Base-by-base conservation (phyloP, 1,140 invertebrate genomes). In the Cydia strobilella region DNA sequence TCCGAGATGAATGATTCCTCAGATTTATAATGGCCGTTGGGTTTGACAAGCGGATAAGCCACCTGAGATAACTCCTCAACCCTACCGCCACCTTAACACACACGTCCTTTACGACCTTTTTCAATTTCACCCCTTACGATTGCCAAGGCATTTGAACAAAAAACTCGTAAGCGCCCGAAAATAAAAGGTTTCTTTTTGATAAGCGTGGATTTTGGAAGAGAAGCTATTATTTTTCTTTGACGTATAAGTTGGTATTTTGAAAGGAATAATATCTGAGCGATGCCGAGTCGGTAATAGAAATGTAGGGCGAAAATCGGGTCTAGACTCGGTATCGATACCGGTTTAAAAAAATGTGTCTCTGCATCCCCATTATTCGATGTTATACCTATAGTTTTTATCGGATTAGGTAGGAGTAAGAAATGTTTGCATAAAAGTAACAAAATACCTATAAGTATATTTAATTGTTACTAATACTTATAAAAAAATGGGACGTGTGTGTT, bases 221-320 rank as follows among this genome's bases (percentile, higher is more conserved):
- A 51, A 51, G 48, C 48, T 51, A 51, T 51, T 51, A 51, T 51
- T 51, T 51, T 51, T 51, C 48, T 51, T 18, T 51, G n/a, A 18
- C 48, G n/a, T n/a, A 51, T 51, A 51, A 51, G 15, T 18, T 51
- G 48, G 48, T 51, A 51, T 51, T 18, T 51, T 51, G 48, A 51
- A 51, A 51, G 48, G 48, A 18, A 51, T 51, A 51, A n/a, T 45
- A 45, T 45, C 42, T 51, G n/a, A 51, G 48, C 6, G 15, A n/a
- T n/a, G 15, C n/a, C 48, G 48, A 18, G 15, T 18, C 48, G 48
- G 48, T 51, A n/a, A 51, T 51, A 51, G 48, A 18, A 51, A 51
- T 18, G 9, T 18, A 51, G 48, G 48, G n/a, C 5, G 48, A 51
- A 18, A n/a, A 51, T 51, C 18, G 48, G n/a, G 48, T 51, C 48